A percentile compares a stretch with the other conserved stretches of the same genome.
phyloP scores from a whole-genome alignment of 2,888 invertebrate genomes.

The Sarcophaga rosellei region DNA sequence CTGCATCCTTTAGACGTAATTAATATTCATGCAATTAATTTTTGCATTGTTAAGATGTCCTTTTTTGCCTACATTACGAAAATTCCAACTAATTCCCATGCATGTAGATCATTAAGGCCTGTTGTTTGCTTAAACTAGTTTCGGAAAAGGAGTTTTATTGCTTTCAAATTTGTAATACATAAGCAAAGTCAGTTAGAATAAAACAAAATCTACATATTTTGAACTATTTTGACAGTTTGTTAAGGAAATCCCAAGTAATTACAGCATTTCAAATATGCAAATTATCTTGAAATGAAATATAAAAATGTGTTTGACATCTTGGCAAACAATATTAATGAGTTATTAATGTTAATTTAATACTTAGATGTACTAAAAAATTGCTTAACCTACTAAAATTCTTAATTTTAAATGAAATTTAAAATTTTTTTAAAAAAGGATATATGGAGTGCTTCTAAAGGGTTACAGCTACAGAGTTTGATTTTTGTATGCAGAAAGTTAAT shows the following conservation, averaged over 20 bases:
- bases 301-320: no score
- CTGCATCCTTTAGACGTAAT: conserved; percentile 27
- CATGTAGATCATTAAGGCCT: conserved; percentile 40
- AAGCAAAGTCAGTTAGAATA: not conserved
- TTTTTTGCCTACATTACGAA: conserved; percentile 6
- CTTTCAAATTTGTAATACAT: conserved; percentile 21
- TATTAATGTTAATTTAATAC: no score
- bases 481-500: not conserved
- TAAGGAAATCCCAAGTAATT: not conserved
- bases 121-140: conserved; percentile 15
- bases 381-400: no score
- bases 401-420: not conserved
- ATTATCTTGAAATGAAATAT: not conserved
- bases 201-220: conserved; percentile 47
- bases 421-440: conserved; percentile 5
- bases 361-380: no score
- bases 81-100: conserved; percentile 36
- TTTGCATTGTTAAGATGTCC: conserved; percentile 28
- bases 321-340: no score
- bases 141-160: not conserved
- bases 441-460: not conserved
- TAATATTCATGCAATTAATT: conserved; percentile 61
- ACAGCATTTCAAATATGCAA: not conserved
- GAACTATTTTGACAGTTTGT: conserved; percentile 44
- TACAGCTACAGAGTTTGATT: not conserved